Conservation (phyloP, 2,888 invertebrate species). For the Halocaridina rubra region DNA sequence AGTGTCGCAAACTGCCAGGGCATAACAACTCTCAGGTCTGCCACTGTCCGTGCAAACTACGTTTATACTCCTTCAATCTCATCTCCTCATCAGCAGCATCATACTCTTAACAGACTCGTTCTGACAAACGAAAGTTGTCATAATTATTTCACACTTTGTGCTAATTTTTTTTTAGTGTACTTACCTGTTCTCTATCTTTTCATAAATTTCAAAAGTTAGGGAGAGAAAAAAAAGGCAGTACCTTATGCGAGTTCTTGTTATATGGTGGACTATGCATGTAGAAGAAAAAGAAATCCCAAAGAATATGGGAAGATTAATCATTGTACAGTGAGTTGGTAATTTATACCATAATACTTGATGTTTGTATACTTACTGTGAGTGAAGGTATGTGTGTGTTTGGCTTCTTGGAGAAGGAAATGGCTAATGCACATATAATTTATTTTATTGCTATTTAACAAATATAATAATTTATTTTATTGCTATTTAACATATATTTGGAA, state of each 20-base stretch:
- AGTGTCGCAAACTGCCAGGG: slow-evolving; percentile 56
- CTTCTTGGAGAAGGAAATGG: slow-evolving; percentile 15
- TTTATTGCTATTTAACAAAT: too few species aligned
- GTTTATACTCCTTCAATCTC: slow-evolving; percentile 57
- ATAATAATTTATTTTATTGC: too few species aligned
- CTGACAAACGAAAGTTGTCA: slow-evolving; percentile 59
- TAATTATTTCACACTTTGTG: slow-evolving; percentile 25
- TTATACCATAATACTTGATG: slow-evolving; percentile 12
- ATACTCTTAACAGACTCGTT: slow-evolving; percentile 60
- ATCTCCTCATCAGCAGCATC: slow-evolving; percentile 60
- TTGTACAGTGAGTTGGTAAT: not conserved
- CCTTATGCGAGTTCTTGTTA: too few species aligned
- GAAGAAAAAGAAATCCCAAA: too few species aligned
- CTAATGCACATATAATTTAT: not conserved
- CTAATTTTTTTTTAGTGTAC: too few species aligned
- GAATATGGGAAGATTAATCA: slow-evolving; percentile 13
- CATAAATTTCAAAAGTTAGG: too few species aligned
- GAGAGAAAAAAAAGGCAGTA: too few species aligned
- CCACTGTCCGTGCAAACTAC: slow-evolving; percentile 55
- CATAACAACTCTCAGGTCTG: slow-evolving; percentile 49
- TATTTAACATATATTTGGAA: too few species aligned
- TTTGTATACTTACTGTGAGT: not conserved
- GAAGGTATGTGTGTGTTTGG: not conserved
- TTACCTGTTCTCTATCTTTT: too few species aligned
- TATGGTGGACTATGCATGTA: too few species aligned